These are phyloP conservation scores for Aplysina aerophoba DNA, from an alignment of 37 sponge, comb jelly and placozoan genomes.

Conservation along the genomic window DNA sequence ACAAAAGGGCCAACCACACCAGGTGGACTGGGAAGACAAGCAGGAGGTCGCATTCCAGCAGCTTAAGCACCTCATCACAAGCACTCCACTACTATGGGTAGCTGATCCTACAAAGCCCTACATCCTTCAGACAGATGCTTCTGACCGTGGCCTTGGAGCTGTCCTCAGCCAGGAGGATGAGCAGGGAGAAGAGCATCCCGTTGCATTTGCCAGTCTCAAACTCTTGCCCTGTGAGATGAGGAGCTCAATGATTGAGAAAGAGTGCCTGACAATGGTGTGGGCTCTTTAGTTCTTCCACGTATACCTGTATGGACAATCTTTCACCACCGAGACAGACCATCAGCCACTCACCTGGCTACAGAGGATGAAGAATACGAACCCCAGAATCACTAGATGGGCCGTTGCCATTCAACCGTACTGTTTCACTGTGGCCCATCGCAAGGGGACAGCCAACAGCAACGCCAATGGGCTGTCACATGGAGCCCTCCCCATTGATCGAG, in stretches of 20 bases:
- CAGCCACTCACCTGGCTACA: conserved; percentile 32
- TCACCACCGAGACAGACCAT: conserved; percentile 39
- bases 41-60: not conserved
- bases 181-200: conserved; percentile 48
- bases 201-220: conserved; percentile 31
- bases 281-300: conserved; percentile 30
- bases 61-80: not conserved
- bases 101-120: conserved; percentile 7
- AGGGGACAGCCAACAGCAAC: conserved; percentile 15
- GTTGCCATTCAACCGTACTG: conserved; percentile 33
- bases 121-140: conserved; percentile 44
- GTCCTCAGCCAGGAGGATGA: conserved; percentile 32
- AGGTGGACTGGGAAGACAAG: too few relatives aligned
- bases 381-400: conserved; percentile 38
- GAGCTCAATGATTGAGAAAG: conserved; percentile 46
- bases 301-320: conserved; percentile 22
- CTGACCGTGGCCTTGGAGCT: conserved; percentile 41
- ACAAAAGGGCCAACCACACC: not conserved
- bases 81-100: conserved; percentile 23
- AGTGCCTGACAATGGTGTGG: conserved; percentile 35
- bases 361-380: conserved; percentile 31
- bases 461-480: conserved; percentile 33
- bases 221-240: conserved; percentile 20
- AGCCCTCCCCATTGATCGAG: too few relatives aligned
- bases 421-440: not conserved